phyloP scores from a whole-genome alignment of 1,140 invertebrate species.

The Drosophila mayri region DNA sequence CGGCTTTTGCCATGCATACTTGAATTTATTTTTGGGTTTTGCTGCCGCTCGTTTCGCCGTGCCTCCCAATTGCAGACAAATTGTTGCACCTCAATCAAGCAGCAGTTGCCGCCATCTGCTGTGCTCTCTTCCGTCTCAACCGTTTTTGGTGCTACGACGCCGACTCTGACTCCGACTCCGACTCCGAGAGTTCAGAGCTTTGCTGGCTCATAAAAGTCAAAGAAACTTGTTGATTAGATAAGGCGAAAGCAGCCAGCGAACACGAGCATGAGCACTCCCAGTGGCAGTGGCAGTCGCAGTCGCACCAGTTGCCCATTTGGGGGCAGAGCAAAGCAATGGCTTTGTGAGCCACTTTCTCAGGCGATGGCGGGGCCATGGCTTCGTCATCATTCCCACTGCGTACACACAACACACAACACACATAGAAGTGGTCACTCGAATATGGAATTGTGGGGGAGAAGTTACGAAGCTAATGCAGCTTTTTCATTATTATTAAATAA shows the following conservation, averaged over 20 bases:
- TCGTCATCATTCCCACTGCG: slow-evolving; percentile 42
- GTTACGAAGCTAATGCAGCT: slow-evolving; percentile 4
- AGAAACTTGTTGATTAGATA: slow-evolving; percentile 81
- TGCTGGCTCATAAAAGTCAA: slow-evolving; percentile 58
- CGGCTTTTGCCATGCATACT: slow-evolving; percentile 70
- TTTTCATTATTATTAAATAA: slow-evolving; percentile 29
- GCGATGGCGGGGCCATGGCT: slow-evolving; percentile 25
- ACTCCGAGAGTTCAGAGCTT: slow-evolving; percentile 39
- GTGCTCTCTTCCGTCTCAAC: slow-evolving; percentile 23
- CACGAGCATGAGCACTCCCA: slow-evolving; percentile 12
- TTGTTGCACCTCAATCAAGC: slow-evolving; percentile 79
- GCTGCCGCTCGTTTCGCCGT: slow-evolving; percentile 4
- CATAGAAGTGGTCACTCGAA: slow-evolving; percentile 21
- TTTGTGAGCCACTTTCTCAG: slow-evolving; percentile 61
- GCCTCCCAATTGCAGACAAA: slow-evolving; percentile 75
- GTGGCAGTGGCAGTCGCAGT: not conserved
- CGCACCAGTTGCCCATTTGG: slow-evolving; percentile 29
- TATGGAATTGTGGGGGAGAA: slow-evolving; percentile 10
- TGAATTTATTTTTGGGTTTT: slow-evolving; percentile 52
- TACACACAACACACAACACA: slow-evolving; percentile 11
- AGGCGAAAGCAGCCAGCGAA: slow-evolving; percentile 43
- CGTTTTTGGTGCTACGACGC: slow-evolving; percentile 3
- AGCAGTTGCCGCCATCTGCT: slow-evolving; percentile 61
- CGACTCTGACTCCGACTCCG: slow-evolving; percentile 15
- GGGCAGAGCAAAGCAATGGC: slow-evolving; percentile 15